phyloP scores from a whole-genome alignment of 1,140 invertebrate species.

The Lasioglossum albipes region DNA sequence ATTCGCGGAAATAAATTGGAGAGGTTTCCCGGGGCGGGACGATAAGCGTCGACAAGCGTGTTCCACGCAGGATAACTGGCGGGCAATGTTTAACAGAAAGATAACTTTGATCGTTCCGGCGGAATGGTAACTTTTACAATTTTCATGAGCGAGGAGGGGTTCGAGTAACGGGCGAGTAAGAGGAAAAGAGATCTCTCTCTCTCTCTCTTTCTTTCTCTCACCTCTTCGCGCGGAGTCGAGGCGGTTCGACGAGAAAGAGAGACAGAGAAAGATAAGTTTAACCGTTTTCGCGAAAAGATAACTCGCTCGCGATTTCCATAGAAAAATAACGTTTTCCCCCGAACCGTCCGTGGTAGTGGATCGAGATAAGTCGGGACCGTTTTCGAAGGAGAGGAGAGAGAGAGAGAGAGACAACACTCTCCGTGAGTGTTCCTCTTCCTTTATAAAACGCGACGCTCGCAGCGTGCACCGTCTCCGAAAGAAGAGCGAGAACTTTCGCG shows the following conservation, averaged over 20 bases:
- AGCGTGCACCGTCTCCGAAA: too few species aligned
- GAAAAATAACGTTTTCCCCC: neutral
- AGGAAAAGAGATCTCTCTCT: too few species aligned
- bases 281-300: neutral
- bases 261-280: neutral
- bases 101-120: conserved; percentile 3
- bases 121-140: conserved; percentile 4
- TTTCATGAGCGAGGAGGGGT: neutral
- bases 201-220: too few species aligned
- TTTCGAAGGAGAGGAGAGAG: neutral
- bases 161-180: too few species aligned
- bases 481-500: too few species aligned
- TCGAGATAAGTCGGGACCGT: neutral
- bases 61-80: neutral
- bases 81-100: neutral
- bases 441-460: too few species aligned
- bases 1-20: neutral
- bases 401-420: too few species aligned
- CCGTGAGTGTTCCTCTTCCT: too few species aligned
- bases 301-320: conserved; percentile 3
- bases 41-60: neutral
- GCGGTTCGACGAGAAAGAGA: too few species aligned
- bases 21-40: neutral
- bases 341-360: neutral
- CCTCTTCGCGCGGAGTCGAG: too few species aligned